phyloP scores from a whole-genome alignment of 2,888 invertebrate species.

The Dicranocentrus wangi region DNA sequence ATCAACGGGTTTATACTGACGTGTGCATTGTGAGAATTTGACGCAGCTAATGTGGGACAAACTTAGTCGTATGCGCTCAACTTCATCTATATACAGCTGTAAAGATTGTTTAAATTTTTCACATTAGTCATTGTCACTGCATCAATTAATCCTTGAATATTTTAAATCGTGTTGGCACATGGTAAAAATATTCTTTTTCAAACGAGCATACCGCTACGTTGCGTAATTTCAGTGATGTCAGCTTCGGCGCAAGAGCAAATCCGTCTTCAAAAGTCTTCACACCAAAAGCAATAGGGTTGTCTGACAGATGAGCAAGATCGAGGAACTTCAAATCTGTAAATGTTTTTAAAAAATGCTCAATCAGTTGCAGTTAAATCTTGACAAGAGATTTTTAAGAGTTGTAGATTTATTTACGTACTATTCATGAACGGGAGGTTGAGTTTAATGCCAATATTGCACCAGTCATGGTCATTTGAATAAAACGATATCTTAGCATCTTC shows the following conservation, averaged over 20 bases:
- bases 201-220: conserved; percentile 25
- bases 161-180: too few relatives aligned
- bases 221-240: conserved; percentile 19
- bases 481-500: conserved; percentile 33
- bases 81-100: conserved; percentile 32
- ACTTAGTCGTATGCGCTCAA: not conserved
- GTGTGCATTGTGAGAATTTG: not conserved
- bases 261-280: conserved; percentile 17
- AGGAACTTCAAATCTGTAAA: conserved; percentile 24
- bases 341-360: too few relatives aligned
- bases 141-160: too few relatives aligned
- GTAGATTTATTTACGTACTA: not conserved
- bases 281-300: not conserved
- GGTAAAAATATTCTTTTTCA: too few relatives aligned
- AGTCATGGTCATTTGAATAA: conserved; percentile 22
- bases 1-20: conserved; percentile 20
- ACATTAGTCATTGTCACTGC: too few relatives aligned
- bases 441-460: too few relatives aligned
- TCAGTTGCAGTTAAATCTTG: not conserved
- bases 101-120: too few relatives aligned
- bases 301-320: conserved; percentile 12
- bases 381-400: not conserved
- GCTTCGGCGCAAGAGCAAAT: conserved; percentile 28
- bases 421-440: too few relatives aligned
- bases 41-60: conserved; percentile 23